phyloP scores from a whole-genome alignment of 2,888 invertebrate genomes.

The Machimus rusticus region DNA sequence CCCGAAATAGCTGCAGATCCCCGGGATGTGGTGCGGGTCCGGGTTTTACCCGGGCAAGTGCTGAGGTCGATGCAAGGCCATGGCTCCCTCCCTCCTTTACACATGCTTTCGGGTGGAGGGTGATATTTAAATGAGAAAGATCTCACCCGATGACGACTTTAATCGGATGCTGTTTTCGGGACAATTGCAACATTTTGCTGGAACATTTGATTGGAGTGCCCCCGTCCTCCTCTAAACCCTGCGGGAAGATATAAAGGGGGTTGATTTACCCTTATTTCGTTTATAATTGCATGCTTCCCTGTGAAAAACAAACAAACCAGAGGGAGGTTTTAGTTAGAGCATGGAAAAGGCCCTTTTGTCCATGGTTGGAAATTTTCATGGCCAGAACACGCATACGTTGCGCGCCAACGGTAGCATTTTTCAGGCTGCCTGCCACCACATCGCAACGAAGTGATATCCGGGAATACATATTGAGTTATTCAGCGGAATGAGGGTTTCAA shows the following conservation, averaged over 20 bases:
- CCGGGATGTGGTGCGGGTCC: background rate
- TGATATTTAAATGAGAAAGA: conserved; percentile 45
- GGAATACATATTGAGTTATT: conserved; percentile 1
- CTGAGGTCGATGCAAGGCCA: background rate
- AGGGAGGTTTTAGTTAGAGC: background rate
- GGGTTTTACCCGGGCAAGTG: conserved; percentile 9
- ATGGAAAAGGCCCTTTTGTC: background rate
- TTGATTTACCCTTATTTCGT: background rate
- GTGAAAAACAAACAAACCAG: conserved; percentile 11
- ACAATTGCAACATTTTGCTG: conserved; percentile 43
- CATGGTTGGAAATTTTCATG: background rate
- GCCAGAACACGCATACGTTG: background rate
- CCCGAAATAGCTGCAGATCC: conserved; percentile 44
- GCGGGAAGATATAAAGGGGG: background rate
- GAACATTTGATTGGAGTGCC: conserved; percentile 27
- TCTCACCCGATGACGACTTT: conserved; percentile 39
- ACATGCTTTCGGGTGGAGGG: background rate
- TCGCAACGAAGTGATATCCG: background rate
- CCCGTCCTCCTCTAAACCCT: background rate
- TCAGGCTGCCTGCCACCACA: background rate
- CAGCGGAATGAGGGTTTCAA: conserved; percentile 22
- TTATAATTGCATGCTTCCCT: conserved; percentile 45
- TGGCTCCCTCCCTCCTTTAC: background rate
- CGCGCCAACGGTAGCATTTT: background rate
- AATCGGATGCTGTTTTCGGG: conserved; percentile 42